These are phyloP conservation scores for Tinamus major DNA, from an alignment of 2,797 vertebrate species.

Conservation along the genomic window DNA sequence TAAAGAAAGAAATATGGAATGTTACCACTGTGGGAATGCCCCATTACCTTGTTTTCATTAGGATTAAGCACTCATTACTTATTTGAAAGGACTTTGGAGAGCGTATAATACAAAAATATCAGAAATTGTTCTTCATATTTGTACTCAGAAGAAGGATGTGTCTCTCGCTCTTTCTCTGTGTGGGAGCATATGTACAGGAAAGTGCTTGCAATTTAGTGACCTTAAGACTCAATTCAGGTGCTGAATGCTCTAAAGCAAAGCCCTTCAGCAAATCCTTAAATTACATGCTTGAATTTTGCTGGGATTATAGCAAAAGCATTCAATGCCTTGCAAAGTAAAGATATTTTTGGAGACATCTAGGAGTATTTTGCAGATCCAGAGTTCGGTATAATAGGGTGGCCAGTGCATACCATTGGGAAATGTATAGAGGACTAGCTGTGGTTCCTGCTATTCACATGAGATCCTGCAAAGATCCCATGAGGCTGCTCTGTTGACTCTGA, in stretches of 20 bases:
- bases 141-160: not conserved
- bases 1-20: slow-evolving; percentile 10
- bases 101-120: not conserved
- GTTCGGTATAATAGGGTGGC: not conserved
- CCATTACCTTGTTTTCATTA: not conserved
- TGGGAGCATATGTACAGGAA: not conserved
- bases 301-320: not conserved
- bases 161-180: not conserved
- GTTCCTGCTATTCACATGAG: not conserved
- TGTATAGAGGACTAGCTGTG: fast-evolving
- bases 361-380: not conserved
- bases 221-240: not conserved
- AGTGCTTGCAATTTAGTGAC: not conserved
- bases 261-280: not conserved
- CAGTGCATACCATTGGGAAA: not conserved
- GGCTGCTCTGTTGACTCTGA: not conserved
- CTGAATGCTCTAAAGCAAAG: not conserved
- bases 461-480: not conserved
- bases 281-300: not conserved
- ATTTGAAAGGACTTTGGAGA: not conserved
- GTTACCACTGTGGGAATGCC: not conserved
- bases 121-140: not conserved
- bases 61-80: not conserved
- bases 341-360: not conserved
- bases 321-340: not conserved